Conservation (phyloP, 2,888 invertebrate species). For the Eupithecia pulchellata region DNA sequence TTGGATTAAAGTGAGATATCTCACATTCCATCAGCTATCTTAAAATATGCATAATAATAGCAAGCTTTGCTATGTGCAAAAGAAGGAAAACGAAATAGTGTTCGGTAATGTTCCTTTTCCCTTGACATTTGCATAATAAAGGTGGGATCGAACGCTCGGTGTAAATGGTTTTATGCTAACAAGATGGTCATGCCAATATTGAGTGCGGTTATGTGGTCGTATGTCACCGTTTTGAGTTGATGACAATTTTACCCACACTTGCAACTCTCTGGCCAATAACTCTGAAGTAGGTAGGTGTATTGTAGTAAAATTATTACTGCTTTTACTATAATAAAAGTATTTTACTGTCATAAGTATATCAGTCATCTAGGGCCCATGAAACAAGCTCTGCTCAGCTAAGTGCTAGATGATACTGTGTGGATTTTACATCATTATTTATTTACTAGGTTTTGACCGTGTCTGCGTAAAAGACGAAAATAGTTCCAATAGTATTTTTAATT, state of each 20-base stretch:
- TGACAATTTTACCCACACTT: neutral
- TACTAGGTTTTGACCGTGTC: too few species aligned
- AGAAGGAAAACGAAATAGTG: slow-evolving; percentile 7
- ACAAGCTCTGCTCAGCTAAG: too few species aligned
- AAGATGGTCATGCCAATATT: neutral
- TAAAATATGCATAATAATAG: neutral
- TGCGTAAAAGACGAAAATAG: too few species aligned
- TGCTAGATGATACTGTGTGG: too few species aligned
- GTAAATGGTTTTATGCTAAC: neutral
- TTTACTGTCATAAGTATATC: too few species aligned
- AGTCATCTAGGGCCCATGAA: too few species aligned
- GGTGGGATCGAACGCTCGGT: neutral
- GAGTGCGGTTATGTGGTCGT: neutral
- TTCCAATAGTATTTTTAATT: too few species aligned
- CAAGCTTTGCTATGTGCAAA: neutral
- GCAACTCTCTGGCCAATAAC: neutral
- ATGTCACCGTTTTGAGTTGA: neutral
- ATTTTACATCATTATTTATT: too few species aligned
- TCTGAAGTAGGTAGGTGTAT: neutral
- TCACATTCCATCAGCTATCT: neutral
- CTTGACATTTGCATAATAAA: slow-evolving; percentile 8
- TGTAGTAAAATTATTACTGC: too few species aligned
- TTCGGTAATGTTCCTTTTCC: neutral
- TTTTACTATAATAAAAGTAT: too few species aligned
- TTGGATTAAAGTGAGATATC: neutral